Percentiles rank a stretch among this genome's conserved stretches.
These are phyloP conservation scores for Odontomachus brunneus DNA, from an alignment of 1,140 invertebrate genomes.

Conservation along the genomic window DNA sequence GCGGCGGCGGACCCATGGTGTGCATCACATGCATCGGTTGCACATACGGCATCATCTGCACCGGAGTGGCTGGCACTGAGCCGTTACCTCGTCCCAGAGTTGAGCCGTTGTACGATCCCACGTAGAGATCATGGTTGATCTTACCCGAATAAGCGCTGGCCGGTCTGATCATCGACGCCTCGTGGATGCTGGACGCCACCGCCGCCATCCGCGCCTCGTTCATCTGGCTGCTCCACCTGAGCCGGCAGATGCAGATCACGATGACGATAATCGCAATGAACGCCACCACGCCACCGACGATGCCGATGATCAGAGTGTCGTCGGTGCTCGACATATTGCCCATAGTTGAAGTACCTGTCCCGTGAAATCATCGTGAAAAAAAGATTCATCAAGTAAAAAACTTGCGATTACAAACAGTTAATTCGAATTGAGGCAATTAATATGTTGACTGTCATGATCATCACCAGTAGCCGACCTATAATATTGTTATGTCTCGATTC, in stretches of 20 bases:
- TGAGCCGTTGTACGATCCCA: slow-evolving; percentile 82
- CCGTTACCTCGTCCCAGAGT: slow-evolving; percentile 76
- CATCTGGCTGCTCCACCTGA: slow-evolving; percentile 78
- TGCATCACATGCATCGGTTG: slow-evolving; percentile 79
- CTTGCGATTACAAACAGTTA: too few relatives aligned
- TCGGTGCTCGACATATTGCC: slow-evolving; percentile 90
- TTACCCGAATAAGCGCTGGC: slow-evolving; percentile 82
- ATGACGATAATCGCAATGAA: slow-evolving; percentile 95
- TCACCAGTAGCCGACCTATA: too few relatives aligned
- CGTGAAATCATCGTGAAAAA: slow-evolving; percentile 47
- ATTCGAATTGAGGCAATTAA: too few relatives aligned
- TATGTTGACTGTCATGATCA: too few relatives aligned
- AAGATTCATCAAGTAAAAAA: too few relatives aligned
- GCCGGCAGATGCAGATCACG: slow-evolving; percentile 93
- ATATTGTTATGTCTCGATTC: too few relatives aligned
- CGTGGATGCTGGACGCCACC: slow-evolving; percentile 82
- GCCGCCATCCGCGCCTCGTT: slow-evolving; percentile 80
- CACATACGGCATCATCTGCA: slow-evolving; percentile 82
- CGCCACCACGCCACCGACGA: slow-evolving; percentile 95
- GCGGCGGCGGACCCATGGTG: slow-evolving; percentile 65
- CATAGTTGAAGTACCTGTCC: slow-evolving; percentile 83
- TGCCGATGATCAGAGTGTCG: slow-evolving; percentile 96
- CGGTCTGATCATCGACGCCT: slow-evolving; percentile 81
- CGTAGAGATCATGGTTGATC: slow-evolving; percentile 82
- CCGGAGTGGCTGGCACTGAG: slow-evolving; percentile 70